Evolutionary conservation across 2,888 invertebrate species (phyloP).

Genomic region (Dryocosmus kuriphilus): DNA sequence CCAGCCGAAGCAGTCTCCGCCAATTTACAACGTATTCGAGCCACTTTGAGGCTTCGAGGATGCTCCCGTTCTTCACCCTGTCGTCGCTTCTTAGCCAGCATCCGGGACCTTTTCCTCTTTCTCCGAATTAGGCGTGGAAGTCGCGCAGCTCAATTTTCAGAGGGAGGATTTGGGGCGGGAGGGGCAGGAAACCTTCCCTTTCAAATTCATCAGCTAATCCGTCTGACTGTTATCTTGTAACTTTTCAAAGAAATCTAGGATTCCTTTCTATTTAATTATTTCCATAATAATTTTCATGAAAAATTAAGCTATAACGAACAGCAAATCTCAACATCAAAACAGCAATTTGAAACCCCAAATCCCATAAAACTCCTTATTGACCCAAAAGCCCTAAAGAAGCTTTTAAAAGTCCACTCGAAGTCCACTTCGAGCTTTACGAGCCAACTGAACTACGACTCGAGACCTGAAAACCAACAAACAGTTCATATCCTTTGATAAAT

Average conservation of each 20-base stretch:
- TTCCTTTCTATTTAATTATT: too few species aligned
- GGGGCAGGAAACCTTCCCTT: constrained; percentile 13
- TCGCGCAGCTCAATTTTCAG: constrained; percentile 21
- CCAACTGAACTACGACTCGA: constrained; percentile 8
- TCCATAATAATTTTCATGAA: too few species aligned
- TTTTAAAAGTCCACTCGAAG: constrained; percentile 22
- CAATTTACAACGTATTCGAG: constrained; percentile 39
- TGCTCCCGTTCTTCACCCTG: constrained; percentile 10
- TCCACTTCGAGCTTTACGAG: constrained; percentile 15
- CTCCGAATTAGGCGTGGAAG: constrained; percentile 33
- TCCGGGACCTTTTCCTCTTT: constrained; percentile 38
- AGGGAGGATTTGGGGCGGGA: too few species aligned
- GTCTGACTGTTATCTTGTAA: constrained; percentile 15
- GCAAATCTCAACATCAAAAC: too few species aligned
- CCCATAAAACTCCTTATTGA: too few species aligned
- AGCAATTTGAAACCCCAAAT: too few species aligned
- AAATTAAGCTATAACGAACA: too few species aligned
- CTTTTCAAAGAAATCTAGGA: not conserved
- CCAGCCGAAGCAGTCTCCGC: constrained; percentile 34
- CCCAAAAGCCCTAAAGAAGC: not conserved
- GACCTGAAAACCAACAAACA: constrained; percentile 24
- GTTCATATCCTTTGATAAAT: constrained; percentile 33
- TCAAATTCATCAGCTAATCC: constrained; percentile 20
- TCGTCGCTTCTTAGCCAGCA: constrained; percentile 13
- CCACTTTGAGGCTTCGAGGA: constrained; percentile 34